Evolutionary conservation across 2,888 invertebrate species (phyloP).

Genomic region (Neoascia interrupta): DNA sequence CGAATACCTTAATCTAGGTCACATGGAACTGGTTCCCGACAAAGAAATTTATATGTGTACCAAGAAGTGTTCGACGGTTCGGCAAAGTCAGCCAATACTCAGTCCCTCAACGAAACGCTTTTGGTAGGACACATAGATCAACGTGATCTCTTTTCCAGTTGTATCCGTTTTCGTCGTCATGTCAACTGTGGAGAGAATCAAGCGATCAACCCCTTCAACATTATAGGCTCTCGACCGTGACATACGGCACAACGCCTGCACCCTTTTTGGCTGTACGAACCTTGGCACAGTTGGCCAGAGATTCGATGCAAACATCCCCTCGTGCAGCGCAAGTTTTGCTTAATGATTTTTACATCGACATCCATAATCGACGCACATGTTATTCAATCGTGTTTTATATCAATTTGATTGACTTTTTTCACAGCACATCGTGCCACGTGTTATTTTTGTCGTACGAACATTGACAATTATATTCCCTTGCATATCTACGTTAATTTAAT

Average conservation of each 20-base stretch:
- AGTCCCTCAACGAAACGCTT: conserved; percentile 28
- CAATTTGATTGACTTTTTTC: no score
- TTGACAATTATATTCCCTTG: no score
- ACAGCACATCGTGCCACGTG: no score
- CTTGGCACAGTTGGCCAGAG: conserved; percentile 57
- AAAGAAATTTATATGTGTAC: neutral
- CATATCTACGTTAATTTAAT: no score
- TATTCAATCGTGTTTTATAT: no score
- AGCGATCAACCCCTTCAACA: conserved; percentile 10
- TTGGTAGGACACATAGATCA: conserved; percentile 26
- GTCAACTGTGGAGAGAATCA: conserved; percentile 35
- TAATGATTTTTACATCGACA: no score
- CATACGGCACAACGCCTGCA: conserved; percentile 16
- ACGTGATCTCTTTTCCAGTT: conserved; percentile 24
- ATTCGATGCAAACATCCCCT: conserved; percentile 46
- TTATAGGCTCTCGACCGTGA: conserved; percentile 39
- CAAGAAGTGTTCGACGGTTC: conserved; percentile 34
- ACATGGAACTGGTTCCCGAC: conserved; percentile 8
- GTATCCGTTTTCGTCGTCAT: conserved; percentile 25
- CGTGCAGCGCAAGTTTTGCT: conserved; percentile 29
- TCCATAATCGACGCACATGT: no score
- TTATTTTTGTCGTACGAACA: no score
- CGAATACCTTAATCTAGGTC: conserved; percentile 9
- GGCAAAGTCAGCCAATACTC: neutral
- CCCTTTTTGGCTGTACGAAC: conserved; percentile 45